phyloP scores from a whole-genome alignment of 1,140 invertebrate genomes.

The Globodera rostochiensis region DNA sequence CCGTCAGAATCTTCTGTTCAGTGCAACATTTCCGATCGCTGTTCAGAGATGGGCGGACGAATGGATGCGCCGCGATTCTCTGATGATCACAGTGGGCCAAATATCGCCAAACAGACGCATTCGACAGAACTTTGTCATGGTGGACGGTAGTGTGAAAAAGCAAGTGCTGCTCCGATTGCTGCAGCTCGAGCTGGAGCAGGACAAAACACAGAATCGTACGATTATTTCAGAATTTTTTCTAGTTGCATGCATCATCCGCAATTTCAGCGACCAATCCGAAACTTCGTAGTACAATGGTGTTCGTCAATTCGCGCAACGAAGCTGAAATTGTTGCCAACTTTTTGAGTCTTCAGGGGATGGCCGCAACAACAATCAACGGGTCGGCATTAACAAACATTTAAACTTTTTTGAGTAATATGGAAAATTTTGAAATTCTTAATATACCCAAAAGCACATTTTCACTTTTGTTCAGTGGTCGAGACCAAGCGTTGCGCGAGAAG shows the following conservation, averaged over 20 bases:
- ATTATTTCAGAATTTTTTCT: constrained; percentile 31
- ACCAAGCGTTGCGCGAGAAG: constrained; percentile 84
- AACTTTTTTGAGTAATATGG: not conserved
- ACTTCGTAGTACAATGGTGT: constrained; percentile 77
- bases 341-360: constrained; percentile 67
- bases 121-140: constrained; percentile 78
- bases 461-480: constrained; percentile 72
- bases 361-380: constrained; percentile 37
- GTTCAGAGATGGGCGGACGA: constrained; percentile 67
- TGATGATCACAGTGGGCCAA: constrained; percentile 41
- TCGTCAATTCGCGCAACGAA: constrained; percentile 85
- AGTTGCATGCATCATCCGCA: not conserved
- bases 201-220: constrained; percentile 10
- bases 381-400: not conserved
- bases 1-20: constrained; percentile 70
- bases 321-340: constrained; percentile 83
- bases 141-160: constrained; percentile 77
- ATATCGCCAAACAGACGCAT: constrained; percentile 76
- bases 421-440: not conserved
- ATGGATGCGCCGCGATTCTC: constrained; percentile 66
- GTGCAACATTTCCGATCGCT: constrained; percentile 70
- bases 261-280: constrained; percentile 49
- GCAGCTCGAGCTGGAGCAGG: constrained; percentile 8
- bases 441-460: no score
- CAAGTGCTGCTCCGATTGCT: constrained; percentile 65